Base-by-base conservation (phyloP, 2,888 invertebrate genomes). In the Temnothorax unifasciatus region DNA sequence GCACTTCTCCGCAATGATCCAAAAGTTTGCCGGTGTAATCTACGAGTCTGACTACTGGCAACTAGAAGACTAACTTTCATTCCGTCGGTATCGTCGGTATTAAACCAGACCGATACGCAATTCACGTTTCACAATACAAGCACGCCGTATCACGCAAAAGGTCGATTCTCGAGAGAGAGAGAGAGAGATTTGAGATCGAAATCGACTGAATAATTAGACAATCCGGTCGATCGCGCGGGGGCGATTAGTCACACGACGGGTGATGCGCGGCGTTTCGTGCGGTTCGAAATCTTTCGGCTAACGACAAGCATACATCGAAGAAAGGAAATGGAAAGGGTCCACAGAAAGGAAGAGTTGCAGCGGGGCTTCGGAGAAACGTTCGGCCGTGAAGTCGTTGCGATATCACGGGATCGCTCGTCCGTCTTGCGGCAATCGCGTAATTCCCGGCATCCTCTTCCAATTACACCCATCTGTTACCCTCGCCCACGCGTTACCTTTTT, bases 211-310 rank as follows among this genome's bases (percentile, higher is more conserved):
- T 92, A 93, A 93, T 92, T 92, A 91, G 90, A 90, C 87, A 91
- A 92, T 92, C 91, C 86, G 85, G 88, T 87, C 87, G 86, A 86
- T 84, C 87, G 88, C 88, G 90, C 89, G 88, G 88, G 89, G 88
- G 88, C 92, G 92, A 93, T 92, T 92, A 93, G 92, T 92, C 92
- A 92, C 91, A 90, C 92, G 89, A 87, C 92, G 91, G 92, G 91
- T 71, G 82, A 89, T 81, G 87, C 85, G 83, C 85, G 76, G 83
- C 83, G 77, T 68, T 5, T 74, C 75, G 82, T 54, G 83, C 81
- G 64, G 50, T 54, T 54, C 34, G 50, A 29, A 41, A 69, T 74
- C 75, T 59, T 77, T 44, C 41, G 54, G 21, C 44, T 81, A 81
- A 81, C 59, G 79, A 81, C 59, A 74, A 83, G 86, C 86, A 86